These are phyloP conservation scores for Nomada hirtipes DNA, from an alignment of 2,888 invertebrate genomes.

Conservation along the genomic window DNA sequence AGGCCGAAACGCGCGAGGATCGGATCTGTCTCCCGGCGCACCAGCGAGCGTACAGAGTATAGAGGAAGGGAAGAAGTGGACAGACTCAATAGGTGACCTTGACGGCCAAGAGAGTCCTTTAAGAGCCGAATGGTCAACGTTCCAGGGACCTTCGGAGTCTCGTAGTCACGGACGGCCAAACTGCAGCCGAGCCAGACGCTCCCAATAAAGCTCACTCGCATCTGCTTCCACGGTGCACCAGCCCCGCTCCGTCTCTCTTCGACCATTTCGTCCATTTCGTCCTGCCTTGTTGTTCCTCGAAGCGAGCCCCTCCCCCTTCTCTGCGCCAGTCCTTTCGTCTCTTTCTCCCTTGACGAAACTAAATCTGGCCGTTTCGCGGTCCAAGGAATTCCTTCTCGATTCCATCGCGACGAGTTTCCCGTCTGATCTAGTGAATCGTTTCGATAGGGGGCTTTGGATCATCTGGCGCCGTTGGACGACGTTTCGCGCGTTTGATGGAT, in stretches of 20 bases:
- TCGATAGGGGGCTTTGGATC: not conserved
- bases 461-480: no score
- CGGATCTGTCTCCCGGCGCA: slow-evolving; percentile 29
- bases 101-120: slow-evolving; percentile 76
- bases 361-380: slow-evolving; percentile 65
- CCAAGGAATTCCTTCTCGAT: slow-evolving; percentile 58
- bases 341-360: slow-evolving; percentile 48
- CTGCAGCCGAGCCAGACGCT: slow-evolving; percentile 76
- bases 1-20: slow-evolving; percentile 35
- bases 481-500: not conserved
- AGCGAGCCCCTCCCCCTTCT: slow-evolving; percentile 9
- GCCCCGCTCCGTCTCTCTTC: slow-evolving; percentile 21
- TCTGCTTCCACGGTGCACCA: slow-evolving; percentile 66
- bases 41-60: slow-evolving; percentile 20
- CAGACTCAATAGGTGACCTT: slow-evolving; percentile 77
- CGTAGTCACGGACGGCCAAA: slow-evolving; percentile 79
- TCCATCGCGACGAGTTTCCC: slow-evolving; percentile 41
- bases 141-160: slow-evolving; percentile 80
- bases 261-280: not conserved
- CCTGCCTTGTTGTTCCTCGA: slow-evolving; percentile 33
- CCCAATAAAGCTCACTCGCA: slow-evolving; percentile 78
- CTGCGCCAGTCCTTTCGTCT: slow-evolving; percentile 24
- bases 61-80: slow-evolving; percentile 60
- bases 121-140: slow-evolving; percentile 82
- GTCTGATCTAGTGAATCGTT: slow-evolving; percentile 37